phyloP scores from a whole-genome alignment of 2,797 vertebrate genomes.

The Diplodus puntazzo region DNA sequence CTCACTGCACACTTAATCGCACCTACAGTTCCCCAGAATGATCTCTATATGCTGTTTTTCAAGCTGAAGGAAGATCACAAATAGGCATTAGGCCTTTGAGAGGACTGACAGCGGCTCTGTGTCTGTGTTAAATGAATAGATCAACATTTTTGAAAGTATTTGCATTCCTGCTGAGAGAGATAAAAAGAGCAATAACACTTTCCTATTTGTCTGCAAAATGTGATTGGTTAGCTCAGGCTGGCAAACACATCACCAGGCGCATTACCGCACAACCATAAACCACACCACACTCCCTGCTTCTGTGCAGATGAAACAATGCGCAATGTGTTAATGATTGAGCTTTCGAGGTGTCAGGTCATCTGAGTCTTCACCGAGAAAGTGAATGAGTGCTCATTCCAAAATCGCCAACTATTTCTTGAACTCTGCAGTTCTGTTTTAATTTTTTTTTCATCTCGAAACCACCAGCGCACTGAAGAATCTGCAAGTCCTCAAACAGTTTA shows the following conservation, averaged over 20 bases:
- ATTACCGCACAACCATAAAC: background rate
- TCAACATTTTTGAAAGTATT: background rate
- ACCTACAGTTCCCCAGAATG: background rate
- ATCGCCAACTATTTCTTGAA: background rate
- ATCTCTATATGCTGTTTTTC: background rate
- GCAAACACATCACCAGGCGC: background rate
- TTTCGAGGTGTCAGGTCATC: background rate
- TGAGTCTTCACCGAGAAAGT: background rate
- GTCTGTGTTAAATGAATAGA: background rate
- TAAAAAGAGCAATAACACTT: background rate
- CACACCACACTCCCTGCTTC: background rate
- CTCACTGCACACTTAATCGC: background rate
- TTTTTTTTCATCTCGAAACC: conserved; percentile 23
- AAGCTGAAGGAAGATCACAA: background rate
- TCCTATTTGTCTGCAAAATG: background rate
- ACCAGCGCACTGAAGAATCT: conserved; percentile 8
- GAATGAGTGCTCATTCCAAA: background rate
- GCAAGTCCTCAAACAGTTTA: conserved; percentile 19
- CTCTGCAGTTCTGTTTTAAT: background rate
- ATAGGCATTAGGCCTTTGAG: background rate
- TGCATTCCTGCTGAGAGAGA: background rate
- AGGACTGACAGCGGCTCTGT: background rate
- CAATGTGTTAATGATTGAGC: background rate
- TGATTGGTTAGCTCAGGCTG: background rate
- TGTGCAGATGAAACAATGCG: background rate